Base-by-base conservation (phyloP, 2,888 invertebrate genomes). In the Campopleginae sp. region DNA sequence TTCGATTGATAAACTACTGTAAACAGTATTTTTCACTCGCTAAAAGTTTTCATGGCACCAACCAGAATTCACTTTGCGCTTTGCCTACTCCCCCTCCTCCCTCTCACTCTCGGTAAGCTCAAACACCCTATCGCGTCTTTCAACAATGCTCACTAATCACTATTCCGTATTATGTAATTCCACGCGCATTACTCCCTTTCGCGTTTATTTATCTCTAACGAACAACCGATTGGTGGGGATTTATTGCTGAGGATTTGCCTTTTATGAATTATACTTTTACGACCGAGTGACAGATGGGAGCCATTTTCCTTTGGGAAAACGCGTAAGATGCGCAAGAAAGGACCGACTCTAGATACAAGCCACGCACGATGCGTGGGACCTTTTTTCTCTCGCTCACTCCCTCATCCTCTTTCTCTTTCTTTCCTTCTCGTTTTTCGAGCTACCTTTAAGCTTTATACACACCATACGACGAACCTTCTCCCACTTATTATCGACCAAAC, bases 291-390 rank as follows among this genome's bases (percentile, higher is more conserved):
- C 92, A 92, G 92, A 91, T 91, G 92, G 92, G 89, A 88, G 92
- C 92, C 92, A 92, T 92, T 92, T 92, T 92, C 90, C 88, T 90
- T 89, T 84, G 78, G 86, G 90, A 89, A 90, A 90, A 91, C 90
- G 90, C 91, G 90, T 90, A 89, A 89, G 90, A 89, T 91, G 90
- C 90, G 90, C 90, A 88, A 90, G 88, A 89, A 90, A 89, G 86
- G 86, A 88, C 89, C 87, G 85, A 89, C 91, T 91, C 91, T 90
- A 71, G 86, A 84, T 58, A 84, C 81, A 86, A 86, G 87, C 86
- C 79, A 88, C 88, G 88, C 88, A 88, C 85, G 81, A 80, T 86
- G 85, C 83, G 85, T 84, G 82, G 80, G 82, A 85, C 79, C 71
- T 74, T 54, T 61, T 74, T 54, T 19, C 42, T 51, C 72, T 51